Evolutionary conservation across 1,140 invertebrate genomes (phyloP).

Genomic region (Lethrus apterus): DNA sequence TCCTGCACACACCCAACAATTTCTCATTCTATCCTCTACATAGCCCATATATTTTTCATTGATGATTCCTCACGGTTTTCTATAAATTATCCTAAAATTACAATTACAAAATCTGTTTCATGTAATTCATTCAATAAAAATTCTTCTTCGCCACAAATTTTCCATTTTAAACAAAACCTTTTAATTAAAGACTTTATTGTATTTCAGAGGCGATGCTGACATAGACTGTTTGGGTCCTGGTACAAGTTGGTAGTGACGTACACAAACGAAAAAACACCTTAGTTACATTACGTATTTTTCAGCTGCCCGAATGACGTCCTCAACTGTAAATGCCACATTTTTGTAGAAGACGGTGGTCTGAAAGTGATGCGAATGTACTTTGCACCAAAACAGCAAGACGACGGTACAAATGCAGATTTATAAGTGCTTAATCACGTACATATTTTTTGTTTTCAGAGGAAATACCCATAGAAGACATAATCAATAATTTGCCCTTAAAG

Average conservation of each 20-base stretch:
- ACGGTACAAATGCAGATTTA: neutral
- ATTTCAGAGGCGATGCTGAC: conserved; percentile 17
- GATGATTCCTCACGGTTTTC: too few species aligned
- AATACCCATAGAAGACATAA: conserved; percentile 6
- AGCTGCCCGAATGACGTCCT: conserved; percentile 14
- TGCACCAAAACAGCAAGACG: neutral
- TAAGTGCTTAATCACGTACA: neutral
- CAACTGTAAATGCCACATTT: conserved; percentile 17
- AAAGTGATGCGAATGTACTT: conserved; percentile 6
- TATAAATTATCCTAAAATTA: too few species aligned
- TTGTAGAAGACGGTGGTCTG: conserved; percentile 11
- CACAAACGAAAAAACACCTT: neutral
- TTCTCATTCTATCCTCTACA: too few species aligned
- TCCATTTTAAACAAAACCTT: too few species aligned
- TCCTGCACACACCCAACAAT: too few species aligned
- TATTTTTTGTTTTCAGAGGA: conserved; percentile 1
- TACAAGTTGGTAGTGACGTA: conserved; percentile 18
- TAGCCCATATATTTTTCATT: too few species aligned
- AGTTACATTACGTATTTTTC: conserved; percentile 8
- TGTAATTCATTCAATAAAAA: too few species aligned
- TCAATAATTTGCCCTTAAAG: conserved; percentile 8
- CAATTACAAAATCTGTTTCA: too few species aligned
- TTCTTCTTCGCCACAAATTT: too few species aligned
- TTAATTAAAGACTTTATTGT: too few species aligned
- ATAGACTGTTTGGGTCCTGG: conserved; percentile 23